Base-by-base conservation (phyloP, 2,113 vertebrate species). In the Saccopteryx leptura region DNA sequence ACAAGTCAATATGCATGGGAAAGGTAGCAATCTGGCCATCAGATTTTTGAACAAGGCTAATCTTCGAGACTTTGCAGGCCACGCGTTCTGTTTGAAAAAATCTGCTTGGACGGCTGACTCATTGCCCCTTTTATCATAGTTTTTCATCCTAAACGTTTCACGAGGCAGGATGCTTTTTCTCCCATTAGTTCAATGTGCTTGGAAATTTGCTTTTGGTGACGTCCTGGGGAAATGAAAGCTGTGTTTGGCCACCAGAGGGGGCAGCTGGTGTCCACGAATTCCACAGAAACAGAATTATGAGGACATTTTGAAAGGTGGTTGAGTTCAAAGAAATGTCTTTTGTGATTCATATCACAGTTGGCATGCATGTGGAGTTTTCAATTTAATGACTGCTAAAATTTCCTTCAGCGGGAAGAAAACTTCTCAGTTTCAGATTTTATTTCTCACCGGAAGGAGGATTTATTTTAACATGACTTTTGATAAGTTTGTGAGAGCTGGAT, bases 161-260 rank as follows among this genome's bases (percentile, higher is more conserved):
- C 46, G 92, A 85, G 58, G 46, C 50, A 28, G 81, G 61, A 19
- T 78, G 95, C 48, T 93, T 96, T 88, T 71, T 84, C 72, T 87
- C 79, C 50, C 24, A 6, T 72, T 72, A 92, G 87, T 93, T 90
- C 83, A 88, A 0, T 93, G 69, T 97, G 86, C 96, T 97, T 86
- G 94, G 84, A 94, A 97, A 96, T 98, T 93, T 56, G 84, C 93
- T 84, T 93, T 96, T 83, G 61, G 82, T 80, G 90, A 91, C 88
- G 58, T 97, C 97, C 93, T 23, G 28, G 75, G 97, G 96, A 96
- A 76, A 75, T 97, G 86, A 97, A 98, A 97, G 93, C 76, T 28
- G 39, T 79, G 21, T 68, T 96, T 96, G 91, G 87, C 97, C 96
- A 98, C 92, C 90, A 97, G 97, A 96, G 90, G 80, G 96, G 87